Evolutionary conservation across 2,888 invertebrate genomes (phyloP).

Genomic region (Schizaphis graminum): DNA sequence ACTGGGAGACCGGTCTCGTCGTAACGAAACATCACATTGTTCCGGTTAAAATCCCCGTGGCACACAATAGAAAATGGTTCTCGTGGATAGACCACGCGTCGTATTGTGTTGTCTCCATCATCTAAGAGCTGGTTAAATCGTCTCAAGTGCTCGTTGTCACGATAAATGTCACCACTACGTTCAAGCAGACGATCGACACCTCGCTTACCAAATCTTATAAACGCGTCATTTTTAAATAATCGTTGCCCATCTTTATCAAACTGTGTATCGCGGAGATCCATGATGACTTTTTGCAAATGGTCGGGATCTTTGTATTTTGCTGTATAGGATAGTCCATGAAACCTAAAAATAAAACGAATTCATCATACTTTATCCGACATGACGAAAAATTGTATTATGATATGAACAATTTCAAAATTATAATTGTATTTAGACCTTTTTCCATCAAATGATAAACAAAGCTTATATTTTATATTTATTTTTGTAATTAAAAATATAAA

Average conservation of each 20-base stretch:
- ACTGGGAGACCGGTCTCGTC: constrained; percentile 54
- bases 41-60: constrained; percentile 68
- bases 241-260: background rate
- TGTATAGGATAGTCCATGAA: constrained; percentile 68
- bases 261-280: background rate
- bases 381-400: background rate
- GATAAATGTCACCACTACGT: background rate
- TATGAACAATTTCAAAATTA: background rate
- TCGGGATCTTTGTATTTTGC: constrained; percentile 61
- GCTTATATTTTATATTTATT: background rate
- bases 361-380: background rate
- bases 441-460: too few relatives aligned
- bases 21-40: constrained; percentile 68
- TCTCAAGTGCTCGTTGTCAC: background rate
- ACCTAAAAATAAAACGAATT: constrained; percentile 63
- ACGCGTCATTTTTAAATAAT: background rate
- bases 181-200: background rate
- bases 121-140: background rate
- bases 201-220: background rate
- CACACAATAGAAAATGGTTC: constrained; percentile 68
- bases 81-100: background rate
- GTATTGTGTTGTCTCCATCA: background rate
- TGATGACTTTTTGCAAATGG: background rate
- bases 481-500: too few relatives aligned
- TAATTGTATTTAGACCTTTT: too few relatives aligned